These are phyloP conservation scores for Anguilla rostrata DNA, from an alignment of 2,113 vertebrate genomes.

Conservation along the genomic window DNA sequence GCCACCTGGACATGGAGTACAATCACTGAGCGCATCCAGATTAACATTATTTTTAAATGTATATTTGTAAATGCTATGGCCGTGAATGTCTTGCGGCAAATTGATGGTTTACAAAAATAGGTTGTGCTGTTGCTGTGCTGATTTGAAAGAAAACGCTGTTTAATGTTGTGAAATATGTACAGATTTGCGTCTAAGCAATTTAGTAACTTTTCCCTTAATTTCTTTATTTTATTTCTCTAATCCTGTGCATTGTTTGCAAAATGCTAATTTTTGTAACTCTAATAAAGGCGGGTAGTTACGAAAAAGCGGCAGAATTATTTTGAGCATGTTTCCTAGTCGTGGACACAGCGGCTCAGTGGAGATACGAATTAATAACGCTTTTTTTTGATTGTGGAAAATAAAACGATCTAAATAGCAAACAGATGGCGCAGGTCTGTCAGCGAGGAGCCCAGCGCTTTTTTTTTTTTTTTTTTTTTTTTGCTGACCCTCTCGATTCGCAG, in stretches of 20 bases:
- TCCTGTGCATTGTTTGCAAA: slow-evolving; percentile 32
- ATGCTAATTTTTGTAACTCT: slow-evolving; percentile 40
- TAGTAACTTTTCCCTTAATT: slow-evolving; percentile 12
- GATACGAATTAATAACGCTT: slow-evolving; percentile 38
- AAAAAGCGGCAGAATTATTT: slow-evolving; percentile 52
- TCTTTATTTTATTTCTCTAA: slow-evolving; percentile 22
- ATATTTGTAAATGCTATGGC: background rate
- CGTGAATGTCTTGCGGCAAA: background rate
- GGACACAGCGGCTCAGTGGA: slow-evolving; percentile 47
- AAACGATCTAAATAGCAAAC: slow-evolving; percentile 62
- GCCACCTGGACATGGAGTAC: background rate
- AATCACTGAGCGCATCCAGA: background rate
- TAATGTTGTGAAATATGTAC: background rate
- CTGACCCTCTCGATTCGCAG: slow-evolving; percentile 59
- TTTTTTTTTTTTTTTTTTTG: slow-evolving; percentile 47
- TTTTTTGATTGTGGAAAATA: slow-evolving; percentile 44
- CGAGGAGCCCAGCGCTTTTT: slow-evolving; percentile 38
- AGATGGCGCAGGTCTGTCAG: slow-evolving; percentile 60
- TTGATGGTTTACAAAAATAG: background rate
- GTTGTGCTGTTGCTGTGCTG: background rate
- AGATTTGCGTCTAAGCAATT: slow-evolving; percentile 1
- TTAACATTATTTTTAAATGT: background rate
- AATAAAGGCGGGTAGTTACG: slow-evolving; percentile 39
- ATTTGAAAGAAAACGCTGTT: background rate
- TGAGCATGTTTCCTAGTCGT: slow-evolving; percentile 53